Evolutionary conservation across 2,888 invertebrate species (phyloP), one percentile per base, ranked within the genome.

Genomic region (Hemicrepidius hirtus): DNA sequence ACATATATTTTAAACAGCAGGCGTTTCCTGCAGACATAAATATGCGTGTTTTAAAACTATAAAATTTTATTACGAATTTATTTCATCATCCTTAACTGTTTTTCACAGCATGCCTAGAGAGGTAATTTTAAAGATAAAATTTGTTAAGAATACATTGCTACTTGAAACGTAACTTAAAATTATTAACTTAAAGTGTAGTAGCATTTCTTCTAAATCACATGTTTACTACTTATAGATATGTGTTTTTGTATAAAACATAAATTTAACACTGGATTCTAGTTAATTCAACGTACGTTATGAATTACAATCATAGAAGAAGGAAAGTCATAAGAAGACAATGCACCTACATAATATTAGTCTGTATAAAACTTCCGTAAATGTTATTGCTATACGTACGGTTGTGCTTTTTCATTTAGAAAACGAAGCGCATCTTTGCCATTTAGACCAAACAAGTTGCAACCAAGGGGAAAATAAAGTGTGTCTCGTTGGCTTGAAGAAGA

Each of bases 11-110:
- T 71, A 71, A 71, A 71, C 71, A 71, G 71, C 71, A 71, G 71
- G 71, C 71, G 71, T 64, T 71, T 71, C 71, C 71, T 71, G 71
- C 57, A 71, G 69, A 71, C 71, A 71, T 71, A 71, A 71, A 71
- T 71, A 71, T 71, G 69, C 60, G 65, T 66, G 65, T 60, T 71
- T 71, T 60, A 65, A 66, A 66, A 71, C 65, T 71, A 71, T 71
- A 71, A 71, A 65, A 59, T 66, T 71, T 65, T 71, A 71, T 71
- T 71, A 69, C 53, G 20, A 55, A 63, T 63, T 69, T 68, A 68
- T 60, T 68, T 68, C 50, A 68, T 68, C 40, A 70, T 70, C 40
- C 41, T 46, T 37, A 49, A 70, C 69, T 70, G 64, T 64, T 57
- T 65, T 65, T 64, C 59, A 20, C 64, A 64, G 59, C 70, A 35